Conservation (phyloP, 2,113 vertebrate species). For the Cryptomyrus ogoouensis region DNA sequence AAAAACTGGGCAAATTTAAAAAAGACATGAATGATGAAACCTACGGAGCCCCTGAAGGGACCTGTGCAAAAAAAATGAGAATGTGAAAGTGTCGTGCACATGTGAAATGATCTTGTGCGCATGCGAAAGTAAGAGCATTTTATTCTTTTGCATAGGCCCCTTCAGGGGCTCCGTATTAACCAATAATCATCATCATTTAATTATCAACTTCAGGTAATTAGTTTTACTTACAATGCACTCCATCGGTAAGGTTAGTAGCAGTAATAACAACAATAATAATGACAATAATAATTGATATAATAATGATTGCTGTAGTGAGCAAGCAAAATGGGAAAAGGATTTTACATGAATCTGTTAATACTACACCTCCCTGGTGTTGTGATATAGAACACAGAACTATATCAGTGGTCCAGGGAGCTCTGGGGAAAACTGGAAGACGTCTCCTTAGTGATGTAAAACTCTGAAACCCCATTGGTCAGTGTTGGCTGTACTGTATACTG, state of each 20-base stretch:
- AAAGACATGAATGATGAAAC: not conserved
- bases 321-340: not conserved
- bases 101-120: no score
- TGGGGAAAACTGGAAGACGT: not conserved
- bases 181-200: no score
- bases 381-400: not conserved
- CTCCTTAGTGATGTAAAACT: not conserved
- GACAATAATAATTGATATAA: not conserved
- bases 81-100: no score
- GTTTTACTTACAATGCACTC: no score
- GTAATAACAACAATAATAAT: not conserved
- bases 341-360: not conserved
- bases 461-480: not conserved
- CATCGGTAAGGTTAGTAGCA: not conserved
- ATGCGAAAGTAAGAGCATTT: no score
- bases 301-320: not conserved
- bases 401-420: not conserved
- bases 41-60: not conserved
- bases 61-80: no score
- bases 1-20: not conserved
- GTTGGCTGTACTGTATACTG: not conserved
- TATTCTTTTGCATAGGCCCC: no score
- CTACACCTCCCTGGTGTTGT: not conserved
- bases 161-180: no score
- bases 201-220: no score